These are phyloP conservation scores for Thalassoma bifasciatum DNA, from an alignment of 2,113 vertebrate species.

Conservation along the genomic window DNA sequence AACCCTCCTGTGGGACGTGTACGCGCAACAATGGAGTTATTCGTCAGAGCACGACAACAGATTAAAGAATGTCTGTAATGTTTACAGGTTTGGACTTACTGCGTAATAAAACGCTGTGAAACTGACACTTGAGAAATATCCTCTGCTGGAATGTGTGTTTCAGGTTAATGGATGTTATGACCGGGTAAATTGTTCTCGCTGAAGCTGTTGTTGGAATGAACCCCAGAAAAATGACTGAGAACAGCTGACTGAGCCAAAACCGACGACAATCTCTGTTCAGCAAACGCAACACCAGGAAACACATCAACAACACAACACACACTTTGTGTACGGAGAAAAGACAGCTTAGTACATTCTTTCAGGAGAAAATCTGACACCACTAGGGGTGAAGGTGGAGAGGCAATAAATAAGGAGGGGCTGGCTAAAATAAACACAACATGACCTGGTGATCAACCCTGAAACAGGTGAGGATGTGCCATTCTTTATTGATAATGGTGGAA, in stretches of 20 bases:
- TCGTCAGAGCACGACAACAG: conserved; percentile 1
- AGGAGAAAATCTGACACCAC: neutral
- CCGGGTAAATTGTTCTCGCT: conserved; percentile 13
- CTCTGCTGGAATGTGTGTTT: neutral
- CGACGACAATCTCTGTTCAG: conserved; percentile 9
- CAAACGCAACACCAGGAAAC: conserved; percentile 13
- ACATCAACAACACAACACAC: neutral
- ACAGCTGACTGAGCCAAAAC: conserved; percentile 12
- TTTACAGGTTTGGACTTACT: neutral
- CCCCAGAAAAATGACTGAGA: conserved; percentile 18
- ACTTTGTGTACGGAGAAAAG: neutral
- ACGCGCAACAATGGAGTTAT: conserved; percentile 6
- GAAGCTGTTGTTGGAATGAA: neutral
- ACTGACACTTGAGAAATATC: neutral
- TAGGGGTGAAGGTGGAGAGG: conserved; percentile 14
- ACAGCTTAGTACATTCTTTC: neutral
- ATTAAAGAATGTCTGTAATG: conserved; percentile 1
- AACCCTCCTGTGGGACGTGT: neutral
- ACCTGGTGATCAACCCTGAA: neutral
- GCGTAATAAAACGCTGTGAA: neutral
- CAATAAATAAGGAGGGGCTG: neutral
- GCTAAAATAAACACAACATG: neutral
- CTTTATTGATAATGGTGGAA: neutral
- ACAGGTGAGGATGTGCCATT: neutral
- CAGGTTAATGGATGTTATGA: neutral